Conservation (phyloP, 2,113 vertebrate genomes). For the Rhinichthys klamathensis region DNA sequence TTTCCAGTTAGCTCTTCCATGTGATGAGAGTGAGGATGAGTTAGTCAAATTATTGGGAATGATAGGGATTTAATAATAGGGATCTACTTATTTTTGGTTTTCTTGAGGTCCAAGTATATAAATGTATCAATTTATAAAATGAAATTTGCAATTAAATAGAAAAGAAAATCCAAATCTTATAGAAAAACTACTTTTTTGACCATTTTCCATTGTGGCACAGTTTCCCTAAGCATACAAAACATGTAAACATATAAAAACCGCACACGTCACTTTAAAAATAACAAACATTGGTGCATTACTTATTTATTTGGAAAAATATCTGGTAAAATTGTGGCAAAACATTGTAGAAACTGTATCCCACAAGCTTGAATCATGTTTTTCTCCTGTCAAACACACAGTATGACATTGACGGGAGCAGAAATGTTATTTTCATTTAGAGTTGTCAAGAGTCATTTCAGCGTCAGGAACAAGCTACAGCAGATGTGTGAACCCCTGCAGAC, state of each 20-base stretch:
- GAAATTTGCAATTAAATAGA: no score
- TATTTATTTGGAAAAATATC: background rate
- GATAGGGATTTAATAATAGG: no score
- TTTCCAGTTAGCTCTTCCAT: no score
- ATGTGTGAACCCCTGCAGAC: background rate
- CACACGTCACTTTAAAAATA: background rate
- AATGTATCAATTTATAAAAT: no score
- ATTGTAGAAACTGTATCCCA: background rate
- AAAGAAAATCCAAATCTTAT: no score
- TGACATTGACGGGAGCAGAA: background rate
- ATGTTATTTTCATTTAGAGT: background rate
- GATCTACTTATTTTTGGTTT: no score
- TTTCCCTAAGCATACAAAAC: no score
- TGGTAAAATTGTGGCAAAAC: background rate
- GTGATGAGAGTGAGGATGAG: no score
- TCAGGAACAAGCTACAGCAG: background rate
- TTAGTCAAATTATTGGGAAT: no score
- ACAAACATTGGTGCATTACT: background rate
- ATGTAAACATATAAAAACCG: background rate
- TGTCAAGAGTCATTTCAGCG: background rate
- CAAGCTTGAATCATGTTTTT: slow-evolving; percentile 2
- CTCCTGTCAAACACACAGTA: slow-evolving; percentile 19
- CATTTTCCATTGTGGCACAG: no score
- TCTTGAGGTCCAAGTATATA: no score
- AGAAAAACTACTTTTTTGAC: no score